Percentiles rank a stretch among this genome's conserved stretches.
Evolutionary conservation across 2,797 vertebrate species (phyloP).

Genomic region (Pristis pectinata): DNA sequence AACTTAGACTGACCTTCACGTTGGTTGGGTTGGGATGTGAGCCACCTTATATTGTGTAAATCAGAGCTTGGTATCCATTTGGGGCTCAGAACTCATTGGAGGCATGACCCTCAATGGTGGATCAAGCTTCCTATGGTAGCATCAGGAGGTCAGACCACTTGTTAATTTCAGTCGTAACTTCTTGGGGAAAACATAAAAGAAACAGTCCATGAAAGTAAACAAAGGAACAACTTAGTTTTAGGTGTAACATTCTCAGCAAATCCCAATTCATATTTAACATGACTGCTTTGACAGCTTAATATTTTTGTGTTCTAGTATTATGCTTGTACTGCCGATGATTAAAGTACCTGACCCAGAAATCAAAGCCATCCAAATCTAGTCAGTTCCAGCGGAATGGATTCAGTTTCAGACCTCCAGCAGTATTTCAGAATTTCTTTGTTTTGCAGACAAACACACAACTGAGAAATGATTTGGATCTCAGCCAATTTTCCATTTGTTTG

Average conservation of each 20-base stretch:
- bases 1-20: too few species aligned
- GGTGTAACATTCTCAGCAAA: not conserved
- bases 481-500: constrained; percentile 12
- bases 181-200: not conserved
- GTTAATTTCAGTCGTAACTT: not conserved
- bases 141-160: not conserved
- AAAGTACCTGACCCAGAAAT: not conserved
- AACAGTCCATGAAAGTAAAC: not conserved
- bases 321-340: not conserved
- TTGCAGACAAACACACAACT: not conserved
- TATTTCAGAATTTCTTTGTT: not conserved
- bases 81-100: not conserved
- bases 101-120: not conserved
- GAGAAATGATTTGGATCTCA: not conserved
- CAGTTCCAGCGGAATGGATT: not conserved
- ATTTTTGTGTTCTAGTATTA: not conserved
- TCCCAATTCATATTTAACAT: not conserved
- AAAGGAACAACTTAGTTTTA: not conserved
- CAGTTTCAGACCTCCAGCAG: not conserved
- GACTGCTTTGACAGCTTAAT: not conserved
- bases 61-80: not conserved
- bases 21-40: not conserved
- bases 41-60: too few species aligned
- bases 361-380: not conserved
- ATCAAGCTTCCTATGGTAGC: not conserved